Conservation (phyloP, 1,140 invertebrate genomes). For the Tetragonula clypearis region DNA sequence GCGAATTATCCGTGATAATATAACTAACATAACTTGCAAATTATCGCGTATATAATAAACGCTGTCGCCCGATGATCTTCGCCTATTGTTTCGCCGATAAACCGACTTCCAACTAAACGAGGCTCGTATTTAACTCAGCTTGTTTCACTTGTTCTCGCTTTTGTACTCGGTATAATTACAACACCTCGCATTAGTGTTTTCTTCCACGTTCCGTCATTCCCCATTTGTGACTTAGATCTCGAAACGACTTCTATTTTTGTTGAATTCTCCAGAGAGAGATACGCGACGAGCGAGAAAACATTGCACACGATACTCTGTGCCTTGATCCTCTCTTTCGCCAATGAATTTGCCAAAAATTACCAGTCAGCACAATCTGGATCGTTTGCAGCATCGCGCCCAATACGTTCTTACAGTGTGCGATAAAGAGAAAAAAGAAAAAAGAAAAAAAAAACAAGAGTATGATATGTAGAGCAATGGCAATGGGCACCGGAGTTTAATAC, state of each 20-base stretch:
- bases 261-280: not conserved
- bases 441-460: not conserved
- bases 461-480: not conserved
- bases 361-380: too few relatives aligned
- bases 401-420: not conserved
- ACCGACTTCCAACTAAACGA: not conserved
- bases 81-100: not conserved
- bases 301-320: not conserved
- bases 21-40: constrained; percentile 31
- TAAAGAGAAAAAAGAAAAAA: not conserved
- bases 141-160: not conserved
- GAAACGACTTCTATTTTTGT: not conserved
- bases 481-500: not conserved
- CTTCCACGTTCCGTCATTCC: too few relatives aligned
- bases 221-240: not conserved
- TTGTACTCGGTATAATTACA: not conserved
- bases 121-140: not conserved
- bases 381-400: not conserved
- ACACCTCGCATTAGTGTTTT: not conserved
- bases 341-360: not conserved
- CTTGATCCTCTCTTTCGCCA: not conserved
- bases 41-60: constrained; percentile 45
- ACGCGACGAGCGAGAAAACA: too few relatives aligned
- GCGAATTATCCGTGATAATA: constrained; percentile 12
- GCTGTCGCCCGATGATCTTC: constrained; percentile 28